Conservation (phyloP, 2,797 vertebrate species). For the Gambusia yucatana region DNA sequence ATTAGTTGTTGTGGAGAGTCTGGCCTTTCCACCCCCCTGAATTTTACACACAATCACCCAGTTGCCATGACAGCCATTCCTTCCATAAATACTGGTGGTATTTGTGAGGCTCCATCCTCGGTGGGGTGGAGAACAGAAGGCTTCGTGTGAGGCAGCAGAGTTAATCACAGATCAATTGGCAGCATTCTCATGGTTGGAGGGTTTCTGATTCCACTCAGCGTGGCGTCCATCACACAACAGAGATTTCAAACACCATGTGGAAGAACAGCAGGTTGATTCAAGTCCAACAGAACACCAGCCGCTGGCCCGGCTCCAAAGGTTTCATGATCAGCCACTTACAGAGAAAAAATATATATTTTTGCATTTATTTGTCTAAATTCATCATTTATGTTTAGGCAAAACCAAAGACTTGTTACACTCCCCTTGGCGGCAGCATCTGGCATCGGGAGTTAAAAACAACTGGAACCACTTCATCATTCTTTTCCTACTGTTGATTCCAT, state of each 20-base stretch:
- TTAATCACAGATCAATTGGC: constrained; percentile 46
- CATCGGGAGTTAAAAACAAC: background rate
- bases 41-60: constrained; percentile 69
- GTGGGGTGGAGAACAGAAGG: constrained; percentile 52
- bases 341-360: background rate
- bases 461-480: background rate
- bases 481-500: too few relatives aligned
- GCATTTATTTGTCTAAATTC: background rate
- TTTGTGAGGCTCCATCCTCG: constrained; percentile 65
- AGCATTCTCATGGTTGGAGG: constrained; percentile 9
- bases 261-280: background rate
- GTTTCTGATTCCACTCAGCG: background rate
- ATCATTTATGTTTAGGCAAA: background rate
- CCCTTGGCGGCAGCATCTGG: background rate
- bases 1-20: constrained; percentile 44
- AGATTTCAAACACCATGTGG: background rate
- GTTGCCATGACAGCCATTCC: constrained; percentile 78
- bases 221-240: background rate
- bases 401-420: background rate
- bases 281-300: background rate
- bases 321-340: too few relatives aligned
- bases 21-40: constrained; percentile 57
- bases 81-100: constrained; percentile 75
- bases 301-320: too few relatives aligned
- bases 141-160: constrained; percentile 30